phyloP scores from a whole-genome alignment of 2,113 vertebrate species.

The Siniperca knerii region DNA sequence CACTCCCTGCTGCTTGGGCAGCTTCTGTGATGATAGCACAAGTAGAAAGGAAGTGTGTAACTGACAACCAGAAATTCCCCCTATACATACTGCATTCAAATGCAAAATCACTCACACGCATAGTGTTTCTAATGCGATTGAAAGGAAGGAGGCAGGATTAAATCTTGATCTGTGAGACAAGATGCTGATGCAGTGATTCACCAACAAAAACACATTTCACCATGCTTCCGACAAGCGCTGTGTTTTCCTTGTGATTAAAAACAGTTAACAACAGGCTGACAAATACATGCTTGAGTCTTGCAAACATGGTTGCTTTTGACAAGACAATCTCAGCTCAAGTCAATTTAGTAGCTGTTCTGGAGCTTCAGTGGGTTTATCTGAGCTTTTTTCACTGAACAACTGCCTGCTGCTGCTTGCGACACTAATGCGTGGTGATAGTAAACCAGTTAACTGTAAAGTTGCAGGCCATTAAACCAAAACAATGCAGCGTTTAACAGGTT shows the following conservation, averaged over 20 bases:
- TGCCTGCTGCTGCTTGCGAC: neutral
- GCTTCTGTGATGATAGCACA: slow-evolving; percentile 21
- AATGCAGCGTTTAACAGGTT: too few relatives aligned
- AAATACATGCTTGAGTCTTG: slow-evolving; percentile 36
- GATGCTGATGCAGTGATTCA: slow-evolving; percentile 71
- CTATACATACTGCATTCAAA: slow-evolving; percentile 34
- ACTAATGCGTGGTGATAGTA: too few relatives aligned
- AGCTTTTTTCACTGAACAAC: neutral
- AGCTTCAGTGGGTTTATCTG: neutral
- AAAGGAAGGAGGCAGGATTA: slow-evolving; percentile 58
- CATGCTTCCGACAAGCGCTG: slow-evolving; percentile 15
- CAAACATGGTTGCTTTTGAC: slow-evolving; percentile 1
- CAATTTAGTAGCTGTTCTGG: neutral
- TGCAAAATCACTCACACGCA: slow-evolving; percentile 32
- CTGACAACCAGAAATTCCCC: slow-evolving; percentile 22
- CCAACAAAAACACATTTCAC: slow-evolving; percentile 53
- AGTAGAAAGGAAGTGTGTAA: slow-evolving; percentile 52
- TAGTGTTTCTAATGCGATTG: slow-evolving; percentile 52
- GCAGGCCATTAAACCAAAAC: too few relatives aligned
- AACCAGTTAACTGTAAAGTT: too few relatives aligned
- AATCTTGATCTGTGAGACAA: slow-evolving; percentile 57
- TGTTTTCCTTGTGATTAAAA: slow-evolving; percentile 45
- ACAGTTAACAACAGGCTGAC: slow-evolving; percentile 44
- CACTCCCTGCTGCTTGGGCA: slow-evolving; percentile 1
- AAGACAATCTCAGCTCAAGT: slow-evolving; percentile 7